Evolutionary conservation across 2,113 vertebrate species (phyloP), one percentile per base, ranked within the genome.

Genomic region (Ardeotis arabs): DNA sequence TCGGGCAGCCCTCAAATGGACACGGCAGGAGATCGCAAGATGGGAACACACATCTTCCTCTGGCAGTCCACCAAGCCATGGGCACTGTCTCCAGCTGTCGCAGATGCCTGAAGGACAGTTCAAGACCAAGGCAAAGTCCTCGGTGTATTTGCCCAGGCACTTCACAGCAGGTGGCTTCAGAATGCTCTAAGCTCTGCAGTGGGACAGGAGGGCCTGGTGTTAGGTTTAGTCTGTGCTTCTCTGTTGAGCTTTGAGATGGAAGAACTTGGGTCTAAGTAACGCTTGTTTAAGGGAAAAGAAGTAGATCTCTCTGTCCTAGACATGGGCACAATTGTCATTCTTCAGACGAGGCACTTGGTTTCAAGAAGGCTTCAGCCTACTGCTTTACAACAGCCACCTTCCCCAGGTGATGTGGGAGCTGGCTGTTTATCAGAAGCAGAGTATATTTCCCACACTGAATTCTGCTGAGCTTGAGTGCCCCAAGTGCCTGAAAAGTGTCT

Each of bases 11-110:
- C 64, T 85, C 21, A 35, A 3, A 17, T 10, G 33, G 39, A 31
- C 35, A 21, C 39, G 56, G 49, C 27, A 67, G 28, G 29, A 58
- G 14, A 14, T 44, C 45, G 24, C 45, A n/a, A 63, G 27, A 16
- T 39, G 28, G 39, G n/a, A 76, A 58, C 0, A 0, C 15, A 8
- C 24, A 39, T 0, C 45, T 29, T n/a, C n/a, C 50, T 84, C 47
- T 55, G 31, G 49, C 13, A 35, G 35, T 6, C 33, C 45, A 9
- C 52, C 21, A 18, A n/a, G 70, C 9, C 15, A 6, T 21, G 41
- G 27, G 12, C 52, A 7, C 37, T 29, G 20, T 19, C 37, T 69
- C 22, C 59, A 28, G 58, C 58, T 50, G 45, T 28, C 3, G 1
- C 22, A 44, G 56, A 4, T 49, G 44, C 27, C 25, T 24, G 35